A percentile compares a stretch with the other conserved stretches of the same genome.
These are phyloP conservation scores for Epirrhoe tristata DNA, from an alignment of 2,888 invertebrate genomes.

Conservation along the genomic window DNA sequence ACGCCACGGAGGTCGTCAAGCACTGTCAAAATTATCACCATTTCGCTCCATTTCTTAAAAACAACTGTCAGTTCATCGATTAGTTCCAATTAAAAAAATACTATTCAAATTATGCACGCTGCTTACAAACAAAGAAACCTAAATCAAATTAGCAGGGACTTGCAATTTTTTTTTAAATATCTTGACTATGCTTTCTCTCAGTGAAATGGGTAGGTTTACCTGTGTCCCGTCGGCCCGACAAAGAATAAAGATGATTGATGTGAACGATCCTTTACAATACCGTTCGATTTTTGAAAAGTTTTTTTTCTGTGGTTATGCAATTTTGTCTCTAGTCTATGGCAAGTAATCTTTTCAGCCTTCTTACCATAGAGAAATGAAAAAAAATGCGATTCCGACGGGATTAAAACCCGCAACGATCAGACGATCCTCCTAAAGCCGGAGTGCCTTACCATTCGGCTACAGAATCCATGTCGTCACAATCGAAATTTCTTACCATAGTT, in stretches of 20 bases:
- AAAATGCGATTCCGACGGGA: too few relatives aligned
- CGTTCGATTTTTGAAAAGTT: constrained; percentile 1
- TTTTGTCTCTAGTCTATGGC: neutral
- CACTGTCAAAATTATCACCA: neutral
- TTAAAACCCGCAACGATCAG: too few relatives aligned
- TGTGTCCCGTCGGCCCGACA: constrained; percentile 17
- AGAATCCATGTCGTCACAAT: too few relatives aligned
- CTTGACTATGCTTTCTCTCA: constrained; percentile 10
- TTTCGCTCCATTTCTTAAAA: neutral
- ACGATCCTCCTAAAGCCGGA: too few relatives aligned
- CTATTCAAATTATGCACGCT: neutral
- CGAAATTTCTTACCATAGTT: too few relatives aligned
- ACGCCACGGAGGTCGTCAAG: neutral
- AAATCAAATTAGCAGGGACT: constrained; percentile 5
- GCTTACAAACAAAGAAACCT: constrained; percentile 3
- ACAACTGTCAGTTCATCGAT: neutral
- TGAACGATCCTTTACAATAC: constrained; percentile 8
- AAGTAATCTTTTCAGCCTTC: neutral
- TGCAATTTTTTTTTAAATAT: constrained; percentile 11
- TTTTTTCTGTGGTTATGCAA: constrained; percentile 12
- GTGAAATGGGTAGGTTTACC: constrained; percentile 21
- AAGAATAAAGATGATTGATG: constrained; percentile 26
- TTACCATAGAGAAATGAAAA: too few relatives aligned
- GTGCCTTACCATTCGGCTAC: too few relatives aligned
- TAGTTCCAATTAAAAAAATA: neutral